Evolutionary conservation across 2,888 invertebrate species (phyloP), one percentile per base, ranked within the genome.

Genomic region (Lasioglossum calceatum): DNA sequence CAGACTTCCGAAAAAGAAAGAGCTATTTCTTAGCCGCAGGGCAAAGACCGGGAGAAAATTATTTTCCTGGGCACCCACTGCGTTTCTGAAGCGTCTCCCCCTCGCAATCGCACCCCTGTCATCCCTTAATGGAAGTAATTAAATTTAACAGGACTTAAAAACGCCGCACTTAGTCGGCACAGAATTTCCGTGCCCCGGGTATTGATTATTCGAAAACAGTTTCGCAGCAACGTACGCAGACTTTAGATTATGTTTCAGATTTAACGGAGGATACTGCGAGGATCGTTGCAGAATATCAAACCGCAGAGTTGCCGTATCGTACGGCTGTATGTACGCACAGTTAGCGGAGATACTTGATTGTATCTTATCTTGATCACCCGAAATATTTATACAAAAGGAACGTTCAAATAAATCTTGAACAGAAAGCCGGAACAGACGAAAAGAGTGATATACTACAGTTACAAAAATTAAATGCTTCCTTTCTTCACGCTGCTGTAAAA

Each of bases 121-220:
- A 36, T 32, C 84, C 54, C 42, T 76, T 83, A 58, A 81, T 75
- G 78, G 44, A 81, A 81, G 77, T 81, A 81, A 81, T 86, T 85
- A 85, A 70, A 85, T 81, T 85, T 81, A 85, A 81, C 70, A 73
- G 64, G 81, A 81, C 70, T 64, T 61, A 71, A 75, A 84, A 85
- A 77, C 79, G 67, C 32, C 77, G 73, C 47, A 72, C 72, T 77
- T 44, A 64, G 4, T 50, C 50, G 44, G n/a, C 39, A 72, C 75
- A 78, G 76, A 75, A 70, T 73, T 32, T 16, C 42, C 23, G 14
- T 42, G 39, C 44, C 16, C 58, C 14, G 5, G 44, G 23, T 73
- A 79, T 78, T 50, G 78, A 77, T 82, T 82, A 32, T 73, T 58
- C 47, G 23, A 50, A 70, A 32, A 70, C 47, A 32, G 12, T 77